Evolutionary conservation across 1,140 invertebrate species (phyloP).

Genomic region (Drosophila pectinifera): DNA sequence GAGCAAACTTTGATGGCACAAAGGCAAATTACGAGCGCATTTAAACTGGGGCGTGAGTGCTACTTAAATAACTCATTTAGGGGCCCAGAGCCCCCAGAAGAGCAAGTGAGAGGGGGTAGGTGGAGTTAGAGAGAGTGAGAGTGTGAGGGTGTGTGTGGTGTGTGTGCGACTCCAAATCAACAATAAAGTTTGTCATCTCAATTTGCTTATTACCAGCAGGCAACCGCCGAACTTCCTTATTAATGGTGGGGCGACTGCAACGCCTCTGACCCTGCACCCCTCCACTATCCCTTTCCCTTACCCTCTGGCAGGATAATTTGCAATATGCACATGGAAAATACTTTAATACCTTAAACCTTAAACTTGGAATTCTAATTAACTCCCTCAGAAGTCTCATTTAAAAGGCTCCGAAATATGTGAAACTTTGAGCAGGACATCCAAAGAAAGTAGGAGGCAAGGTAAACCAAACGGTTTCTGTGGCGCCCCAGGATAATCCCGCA

Average conservation of each 20-base stretch:
- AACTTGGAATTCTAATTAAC: no score
- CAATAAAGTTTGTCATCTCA: conserved; percentile 83
- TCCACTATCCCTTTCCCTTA: background rate
- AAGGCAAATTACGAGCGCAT: conserved; percentile 82
- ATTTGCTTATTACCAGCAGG: conserved; percentile 82
- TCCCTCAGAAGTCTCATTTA: no score
- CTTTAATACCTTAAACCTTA: no score
- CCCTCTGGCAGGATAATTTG: background rate
- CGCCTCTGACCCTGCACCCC: conserved; percentile 7
- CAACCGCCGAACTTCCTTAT: conserved; percentile 72
- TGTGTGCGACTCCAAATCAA: conserved; percentile 69
- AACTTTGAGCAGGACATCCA: no score
- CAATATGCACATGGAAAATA: conserved; percentile 21
- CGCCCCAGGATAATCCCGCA: no score
- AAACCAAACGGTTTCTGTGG: no score
- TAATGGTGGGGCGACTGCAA: conserved; percentile 78
- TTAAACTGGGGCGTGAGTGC: conserved; percentile 81
- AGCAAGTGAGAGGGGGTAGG: conserved; percentile 15
- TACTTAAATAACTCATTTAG: conserved; percentile 84
- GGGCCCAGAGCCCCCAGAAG: conserved; percentile 55
- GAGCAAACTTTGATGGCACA: conserved; percentile 71
- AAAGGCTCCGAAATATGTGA: no score
- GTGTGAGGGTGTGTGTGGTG: conserved; percentile 12
- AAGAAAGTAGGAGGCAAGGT: background rate
- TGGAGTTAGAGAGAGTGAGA: background rate